Conservation (phyloP, 2,113 vertebrate genomes). For the Eclectus roratus region DNA sequence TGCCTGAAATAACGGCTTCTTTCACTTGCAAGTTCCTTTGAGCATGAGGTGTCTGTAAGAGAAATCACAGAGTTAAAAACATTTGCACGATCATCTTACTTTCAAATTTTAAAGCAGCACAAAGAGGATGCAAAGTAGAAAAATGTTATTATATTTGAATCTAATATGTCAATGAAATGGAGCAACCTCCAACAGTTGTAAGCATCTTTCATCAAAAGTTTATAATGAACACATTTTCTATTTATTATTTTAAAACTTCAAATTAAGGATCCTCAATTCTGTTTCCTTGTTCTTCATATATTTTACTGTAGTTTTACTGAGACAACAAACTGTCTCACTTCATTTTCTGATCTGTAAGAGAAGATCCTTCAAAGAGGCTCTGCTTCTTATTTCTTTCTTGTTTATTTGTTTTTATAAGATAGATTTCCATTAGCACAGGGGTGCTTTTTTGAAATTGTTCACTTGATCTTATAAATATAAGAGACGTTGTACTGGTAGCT, state of each 20-base stretch:
- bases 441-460: neutral
- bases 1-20: neutral
- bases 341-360: neutral
- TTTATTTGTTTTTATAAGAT: too few species aligned
- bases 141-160: neutral
- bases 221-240: neutral
- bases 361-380: neutral
- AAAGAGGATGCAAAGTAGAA: neutral
- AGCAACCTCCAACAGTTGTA: neutral
- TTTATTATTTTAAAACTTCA: neutral
- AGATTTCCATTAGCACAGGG: neutral
- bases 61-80: neutral
- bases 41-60: neutral
- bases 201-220: neutral
- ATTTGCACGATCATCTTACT: neutral
- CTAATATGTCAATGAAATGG: neutral
- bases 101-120: neutral
- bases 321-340: neutral
- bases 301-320: neutral
- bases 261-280: neutral
- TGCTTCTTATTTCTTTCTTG: neutral
- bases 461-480: neutral
- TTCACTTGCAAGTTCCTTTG: neutral
- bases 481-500: accelerated
- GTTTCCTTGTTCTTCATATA: neutral